Percentiles rank a stretch among this genome's conserved stretches.
Evolutionary conservation across 2,113 vertebrate species (phyloP).

Genomic region (Cyphomyrus plagiostoma): DNA sequence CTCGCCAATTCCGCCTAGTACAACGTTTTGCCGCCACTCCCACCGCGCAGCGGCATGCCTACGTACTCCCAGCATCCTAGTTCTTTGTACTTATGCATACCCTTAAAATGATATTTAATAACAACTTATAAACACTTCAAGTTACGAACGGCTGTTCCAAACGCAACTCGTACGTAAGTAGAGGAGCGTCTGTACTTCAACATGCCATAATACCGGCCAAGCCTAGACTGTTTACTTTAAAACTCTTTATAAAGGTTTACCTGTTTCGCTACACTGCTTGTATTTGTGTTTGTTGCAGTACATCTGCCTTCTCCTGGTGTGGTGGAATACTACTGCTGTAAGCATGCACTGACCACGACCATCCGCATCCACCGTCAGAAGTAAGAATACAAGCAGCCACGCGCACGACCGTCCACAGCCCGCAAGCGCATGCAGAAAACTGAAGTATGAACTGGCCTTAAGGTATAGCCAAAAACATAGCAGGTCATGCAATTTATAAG

Average conservation of each 20-base stretch:
- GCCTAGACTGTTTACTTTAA: background rate
- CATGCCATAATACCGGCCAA: background rate
- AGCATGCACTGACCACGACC: background rate
- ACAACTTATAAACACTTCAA: no score
- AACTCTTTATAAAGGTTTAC: background rate
- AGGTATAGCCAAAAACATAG: background rate
- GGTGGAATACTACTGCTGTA: background rate
- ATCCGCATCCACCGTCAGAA: background rate
- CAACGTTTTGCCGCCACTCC: no score
- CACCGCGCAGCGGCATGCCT: accelerated
- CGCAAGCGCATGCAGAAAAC: background rate
- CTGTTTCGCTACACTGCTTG: background rate
- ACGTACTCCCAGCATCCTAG: no score
- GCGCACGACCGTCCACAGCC: background rate
- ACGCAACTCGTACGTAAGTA: no score
- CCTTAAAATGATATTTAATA: no score
- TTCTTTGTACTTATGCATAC: no score
- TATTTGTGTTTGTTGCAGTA: background rate
- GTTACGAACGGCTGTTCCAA: no score
- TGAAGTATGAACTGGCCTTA: background rate
- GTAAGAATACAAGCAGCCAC: background rate
- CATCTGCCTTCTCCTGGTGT: background rate
- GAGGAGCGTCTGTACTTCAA: no score
- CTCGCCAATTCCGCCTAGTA: no score
- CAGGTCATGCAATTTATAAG: no score